Evolutionary conservation across 92 coral and sea anemone genomes (phyloP), one percentile per base, ranked within the genome.

Genomic region (Porites rus): DNA sequence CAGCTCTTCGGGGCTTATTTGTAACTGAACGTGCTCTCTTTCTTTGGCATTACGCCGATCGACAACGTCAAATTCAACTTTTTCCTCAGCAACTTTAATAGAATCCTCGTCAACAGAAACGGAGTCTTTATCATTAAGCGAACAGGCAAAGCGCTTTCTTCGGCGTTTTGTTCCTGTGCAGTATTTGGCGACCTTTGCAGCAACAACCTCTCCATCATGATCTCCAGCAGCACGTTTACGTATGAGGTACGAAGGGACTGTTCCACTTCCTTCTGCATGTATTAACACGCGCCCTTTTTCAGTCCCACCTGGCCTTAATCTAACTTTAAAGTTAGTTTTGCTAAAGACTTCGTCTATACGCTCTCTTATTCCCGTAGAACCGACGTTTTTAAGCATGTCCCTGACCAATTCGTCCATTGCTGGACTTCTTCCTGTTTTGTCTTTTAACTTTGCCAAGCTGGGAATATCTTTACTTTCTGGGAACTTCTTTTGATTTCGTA

Each of bases 341-440:
- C 53, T 51, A 58, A 87, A 87, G 19, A 50, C 67, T 59, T 51
- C 78, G 24, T 69, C 77, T 72, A 78, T 58, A n/a, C 8, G 3
- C 56, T 64, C 59, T 2, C 19, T 24, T 7, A 18, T 2, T 1
- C 46, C 1, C 38, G 46, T 38, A 4, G 46, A 38, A 38, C 83
- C 63, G 19, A 38, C 46, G 6, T 76, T 62, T 60, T 22, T 5
- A 12, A 88, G 81, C 74, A 82, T 25, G 6, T 56, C 51, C 1
- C 25, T 51, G 51, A 63, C 76, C 6, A 38, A 51, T 28, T 61
- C 10, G 28, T 91, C 88, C 75, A 82, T 82, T 46, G 91, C 21
- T 31, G 91, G 93, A 25, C 84, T 86, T 76, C 93, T 31, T 59
- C 93, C 93, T n/a, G 74, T 38, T 38, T 87, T 87, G 12, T 76